Evolutionary conservation across 2,113 vertebrate genomes (phyloP).

Genomic region (Saguinus midas): DNA sequence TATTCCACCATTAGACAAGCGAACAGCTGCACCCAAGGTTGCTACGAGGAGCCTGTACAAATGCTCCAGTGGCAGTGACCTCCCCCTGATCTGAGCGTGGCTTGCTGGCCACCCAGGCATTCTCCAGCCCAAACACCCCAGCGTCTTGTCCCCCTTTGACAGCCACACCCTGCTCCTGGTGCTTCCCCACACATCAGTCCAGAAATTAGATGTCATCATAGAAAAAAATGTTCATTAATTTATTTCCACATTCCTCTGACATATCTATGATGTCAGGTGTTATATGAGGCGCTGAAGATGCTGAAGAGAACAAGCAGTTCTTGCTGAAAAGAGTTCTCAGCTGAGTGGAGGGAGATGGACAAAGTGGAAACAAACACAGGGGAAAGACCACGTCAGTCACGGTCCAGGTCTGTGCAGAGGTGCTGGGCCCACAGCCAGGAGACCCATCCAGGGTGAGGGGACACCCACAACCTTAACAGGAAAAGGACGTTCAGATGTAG

Average conservation of each 20-base stretch:
- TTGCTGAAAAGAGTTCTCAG: too few species aligned
- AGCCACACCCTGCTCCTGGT: background rate
- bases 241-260: background rate
- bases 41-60: fast-evolving
- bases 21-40: fast-evolving
- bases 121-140: background rate
- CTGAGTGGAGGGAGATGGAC: background rate
- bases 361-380: fast-evolving
- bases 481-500: background rate
- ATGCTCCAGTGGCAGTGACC: background rate
- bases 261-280: background rate
- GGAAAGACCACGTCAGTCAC: fast-evolving
- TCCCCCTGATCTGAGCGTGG: background rate
- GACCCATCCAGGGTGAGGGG: too few species aligned
- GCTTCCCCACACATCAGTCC: background rate
- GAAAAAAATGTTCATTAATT: too few species aligned
- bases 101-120: background rate
- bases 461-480: background rate
- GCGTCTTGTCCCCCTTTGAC: background rate
- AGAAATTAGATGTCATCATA: background rate
- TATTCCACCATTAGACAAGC: fast-evolving
- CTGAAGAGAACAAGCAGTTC: background rate
- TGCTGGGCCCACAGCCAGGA: background rate
- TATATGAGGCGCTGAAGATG: fast-evolving
- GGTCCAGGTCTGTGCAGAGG: background rate